These are phyloP conservation scores for Acanthococcus lagerstroemiae DNA, from an alignment of 2,888 invertebrate genomes.

Conservation along the genomic window DNA sequence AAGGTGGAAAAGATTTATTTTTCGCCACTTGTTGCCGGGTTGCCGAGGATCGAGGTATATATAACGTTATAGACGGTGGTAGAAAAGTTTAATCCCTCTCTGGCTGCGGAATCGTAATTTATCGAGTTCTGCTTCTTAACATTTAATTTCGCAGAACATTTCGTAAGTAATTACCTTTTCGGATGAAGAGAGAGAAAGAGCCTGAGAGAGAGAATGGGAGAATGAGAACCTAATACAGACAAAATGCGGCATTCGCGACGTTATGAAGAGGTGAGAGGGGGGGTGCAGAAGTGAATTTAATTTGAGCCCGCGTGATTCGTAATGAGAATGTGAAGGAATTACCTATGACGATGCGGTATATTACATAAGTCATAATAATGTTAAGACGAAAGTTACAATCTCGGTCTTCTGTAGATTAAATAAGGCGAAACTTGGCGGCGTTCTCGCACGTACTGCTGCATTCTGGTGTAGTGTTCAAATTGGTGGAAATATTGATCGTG, in stretches of 20 bases:
- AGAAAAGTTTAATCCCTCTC: conserved; percentile 5
- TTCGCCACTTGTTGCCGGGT: no score
- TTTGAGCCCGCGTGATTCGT: conserved; percentile 13
- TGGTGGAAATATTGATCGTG: no score
- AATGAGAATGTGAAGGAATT: conserved; percentile 18
- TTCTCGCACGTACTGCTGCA: no score
- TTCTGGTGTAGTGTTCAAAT: no score
- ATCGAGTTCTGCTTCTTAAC: conserved; percentile 13
- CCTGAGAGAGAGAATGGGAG: background rate
- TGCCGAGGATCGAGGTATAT: no score
- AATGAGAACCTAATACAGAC: no score
- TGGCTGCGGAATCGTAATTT: conserved; percentile 15
- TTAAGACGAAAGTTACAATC: conserved; percentile 15
- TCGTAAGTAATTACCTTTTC: conserved; percentile 22
- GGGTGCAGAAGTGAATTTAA: conserved; percentile 13
- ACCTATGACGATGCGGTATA: conserved; percentile 15
- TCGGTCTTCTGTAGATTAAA: background rate
- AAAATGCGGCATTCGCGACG: background rate
- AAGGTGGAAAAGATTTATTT: no score
- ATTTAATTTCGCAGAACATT: conserved; percentile 19
- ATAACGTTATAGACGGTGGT: no score
- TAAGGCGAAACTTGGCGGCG: no score
- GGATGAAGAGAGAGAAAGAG: conserved; percentile 1
- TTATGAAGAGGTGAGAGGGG: background rate
- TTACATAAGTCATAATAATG: conserved; percentile 16